Percentiles rank a stretch among this genome's conserved stretches.
Evolutionary conservation across 2,888 invertebrate species (phyloP).

Genomic region (Hesperia comma): DNA sequence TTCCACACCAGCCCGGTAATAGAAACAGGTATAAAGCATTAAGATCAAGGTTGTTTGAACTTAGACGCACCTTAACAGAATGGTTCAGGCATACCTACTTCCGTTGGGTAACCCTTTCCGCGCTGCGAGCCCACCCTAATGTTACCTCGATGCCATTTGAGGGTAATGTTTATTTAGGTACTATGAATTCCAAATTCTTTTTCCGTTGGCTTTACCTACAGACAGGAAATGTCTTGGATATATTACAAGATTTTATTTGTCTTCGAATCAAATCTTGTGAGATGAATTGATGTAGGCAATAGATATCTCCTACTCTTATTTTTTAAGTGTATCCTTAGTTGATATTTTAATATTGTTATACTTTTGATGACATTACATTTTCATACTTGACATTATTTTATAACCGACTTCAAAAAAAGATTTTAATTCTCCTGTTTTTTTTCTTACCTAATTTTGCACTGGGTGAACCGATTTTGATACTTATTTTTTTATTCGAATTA

Average conservation of each 20-base stretch:
- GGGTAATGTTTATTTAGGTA: constrained; percentile 5
- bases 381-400: no score
- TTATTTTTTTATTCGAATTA: no score
- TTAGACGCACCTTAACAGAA: constrained; percentile 12
- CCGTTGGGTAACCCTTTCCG: not conserved
- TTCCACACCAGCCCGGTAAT: not conserved
- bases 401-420: no score
- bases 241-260: not conserved
- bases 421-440: no score
- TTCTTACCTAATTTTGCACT: no score
- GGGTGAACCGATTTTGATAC: no score
- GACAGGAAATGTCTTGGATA: not conserved
- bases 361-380: no score
- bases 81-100: not conserved
- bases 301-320: no score
- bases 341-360: no score
- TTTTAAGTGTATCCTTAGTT: no score
- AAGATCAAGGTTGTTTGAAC: constrained; percentile 12
- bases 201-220: not conserved
- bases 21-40: constrained; percentile 5
- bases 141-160: not conserved
- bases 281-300: no score
- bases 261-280: no score
- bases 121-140: not conserved
- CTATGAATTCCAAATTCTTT: constrained; percentile 8